Conservation (phyloP, 2,797 vertebrate genomes). For the Florisuga fusca region DNA sequence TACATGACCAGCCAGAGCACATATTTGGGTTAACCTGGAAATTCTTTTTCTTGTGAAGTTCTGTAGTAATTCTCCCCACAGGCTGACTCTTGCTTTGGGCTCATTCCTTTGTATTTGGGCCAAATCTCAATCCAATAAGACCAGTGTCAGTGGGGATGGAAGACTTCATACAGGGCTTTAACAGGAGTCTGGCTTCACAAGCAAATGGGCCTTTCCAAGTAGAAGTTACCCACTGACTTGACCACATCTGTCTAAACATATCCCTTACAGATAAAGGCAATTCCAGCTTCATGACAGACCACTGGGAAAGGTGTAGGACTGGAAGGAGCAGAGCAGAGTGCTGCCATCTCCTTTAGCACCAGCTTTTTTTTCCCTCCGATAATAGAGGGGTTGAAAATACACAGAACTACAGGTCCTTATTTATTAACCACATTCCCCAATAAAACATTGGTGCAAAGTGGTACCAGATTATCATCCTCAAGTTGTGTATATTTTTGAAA, state of each 20-base stretch:
- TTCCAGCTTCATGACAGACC: accelerated
- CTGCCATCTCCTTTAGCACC: not conserved
- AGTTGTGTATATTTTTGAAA: slow-evolving; percentile 43
- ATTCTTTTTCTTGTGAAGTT: not conserved
- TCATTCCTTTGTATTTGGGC: not conserved
- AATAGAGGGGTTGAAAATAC: not conserved
- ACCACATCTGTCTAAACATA: not conserved
- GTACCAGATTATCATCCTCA: not conserved
- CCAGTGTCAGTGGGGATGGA: not conserved
- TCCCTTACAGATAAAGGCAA: accelerated
- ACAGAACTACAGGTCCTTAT: not conserved
- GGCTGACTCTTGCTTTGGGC: not conserved
- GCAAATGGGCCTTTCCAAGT: not conserved
- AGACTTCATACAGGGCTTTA: not conserved
- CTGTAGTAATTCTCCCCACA: not conserved
- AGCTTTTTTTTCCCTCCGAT: slow-evolving; percentile 23
- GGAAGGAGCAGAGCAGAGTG: not conserved
- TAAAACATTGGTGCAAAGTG: not conserved
- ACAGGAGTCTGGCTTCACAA: not conserved
- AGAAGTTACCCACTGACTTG: not conserved
- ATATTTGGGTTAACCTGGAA: not conserved
- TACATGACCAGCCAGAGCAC: not conserved
- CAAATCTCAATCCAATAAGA: not conserved
- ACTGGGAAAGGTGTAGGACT: not conserved
- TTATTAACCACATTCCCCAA: not conserved